phyloP scores from a whole-genome alignment of 2,113 vertebrate species.

The Barnardius zonarius region DNA sequence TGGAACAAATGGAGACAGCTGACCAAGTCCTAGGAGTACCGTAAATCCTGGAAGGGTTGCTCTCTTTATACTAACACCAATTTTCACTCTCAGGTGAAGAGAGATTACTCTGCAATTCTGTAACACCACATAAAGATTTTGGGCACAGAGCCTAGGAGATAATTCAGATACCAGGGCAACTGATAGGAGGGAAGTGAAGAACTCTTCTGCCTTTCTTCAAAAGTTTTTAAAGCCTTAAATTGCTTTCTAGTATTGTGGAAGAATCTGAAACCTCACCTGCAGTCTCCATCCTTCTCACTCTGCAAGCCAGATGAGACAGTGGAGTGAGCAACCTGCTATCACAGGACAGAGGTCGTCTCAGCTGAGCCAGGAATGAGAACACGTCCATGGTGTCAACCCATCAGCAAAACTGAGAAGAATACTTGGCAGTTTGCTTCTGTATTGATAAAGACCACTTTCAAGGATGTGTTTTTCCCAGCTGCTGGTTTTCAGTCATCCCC shows the following conservation, averaged over 20 bases:
- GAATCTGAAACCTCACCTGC: neutral
- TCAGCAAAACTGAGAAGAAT: neutral
- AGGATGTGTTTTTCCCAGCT: neutral
- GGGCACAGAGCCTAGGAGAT: conserved; percentile 10
- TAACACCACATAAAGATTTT: neutral
- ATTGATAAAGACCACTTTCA: neutral
- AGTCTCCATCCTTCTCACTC: neutral
- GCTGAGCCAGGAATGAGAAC: neutral
- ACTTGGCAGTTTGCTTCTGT: neutral
- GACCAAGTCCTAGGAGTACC: conserved; percentile 6
- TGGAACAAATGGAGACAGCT: conserved; percentile 10
- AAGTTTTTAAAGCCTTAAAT: neutral
- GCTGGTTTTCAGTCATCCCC: neutral
- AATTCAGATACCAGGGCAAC: conserved; percentile 9
- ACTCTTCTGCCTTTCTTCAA: neutral
- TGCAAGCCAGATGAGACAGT: neutral
- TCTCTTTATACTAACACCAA: conserved; percentile 10
- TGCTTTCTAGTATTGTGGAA: neutral
- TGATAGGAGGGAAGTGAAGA: neutral
- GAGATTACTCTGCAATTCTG: conserved; percentile 11
- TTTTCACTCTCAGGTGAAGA: conserved; percentile 12
- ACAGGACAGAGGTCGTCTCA: neutral
- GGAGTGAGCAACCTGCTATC: neutral
- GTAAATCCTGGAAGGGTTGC: neutral
- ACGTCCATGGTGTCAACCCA: neutral